Base-by-base conservation (phyloP, 2,888 invertebrate genomes). In the Aphidoletes aphidimyza region DNA sequence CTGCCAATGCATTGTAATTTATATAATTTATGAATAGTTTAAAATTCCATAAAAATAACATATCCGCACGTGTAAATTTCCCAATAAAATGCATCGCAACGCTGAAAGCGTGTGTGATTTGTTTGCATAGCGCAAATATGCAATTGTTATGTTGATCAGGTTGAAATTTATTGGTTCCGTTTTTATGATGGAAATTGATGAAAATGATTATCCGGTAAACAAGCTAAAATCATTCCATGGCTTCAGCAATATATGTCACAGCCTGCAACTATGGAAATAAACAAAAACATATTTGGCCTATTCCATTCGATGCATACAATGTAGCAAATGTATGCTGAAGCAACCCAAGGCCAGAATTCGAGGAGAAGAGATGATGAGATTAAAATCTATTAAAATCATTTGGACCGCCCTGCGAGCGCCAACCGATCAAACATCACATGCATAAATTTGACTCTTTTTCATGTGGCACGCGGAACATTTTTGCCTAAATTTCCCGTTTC, bases 81-180 rank as follows among this genome's bases (percentile, higher is more conserved):
- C 34, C 2, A 14, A 5, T 30, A 30, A 30, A 26, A 69, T 26
- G 26, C 54, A 14, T 69, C n/a, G n/a, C n/a, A n/a, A n/a, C n/a
- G n/a, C n/a, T n/a, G n/a, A n/a, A n/a, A n/a, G n/a, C n/a, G n/a
- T n/a, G n/a, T n/a, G n/a, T n/a, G n/a, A n/a, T n/a, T 3, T 17
- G 30, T 30, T 69, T 69, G 69, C 30, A 14, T 30, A n/a, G 30
- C 30, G 30, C 26, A 69, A 26, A 69, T 5, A 14, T 11, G 6
- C 30, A 14, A 69, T 69, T 69, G 69, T 69, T 30, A 30, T 69
- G 69, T 69, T 30, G 14, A 30, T 69, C 14, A 69, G 11, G 30
- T 69, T 69, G 30, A 69, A 30, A 69, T 69, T 30, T 69, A 30
- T 69, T 30, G 30, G 69, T 69, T 69, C 34, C 69, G 69, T 14